Conservation (phyloP, 1,140 invertebrate genomes). For the Sesamia nonagrioides region DNA sequence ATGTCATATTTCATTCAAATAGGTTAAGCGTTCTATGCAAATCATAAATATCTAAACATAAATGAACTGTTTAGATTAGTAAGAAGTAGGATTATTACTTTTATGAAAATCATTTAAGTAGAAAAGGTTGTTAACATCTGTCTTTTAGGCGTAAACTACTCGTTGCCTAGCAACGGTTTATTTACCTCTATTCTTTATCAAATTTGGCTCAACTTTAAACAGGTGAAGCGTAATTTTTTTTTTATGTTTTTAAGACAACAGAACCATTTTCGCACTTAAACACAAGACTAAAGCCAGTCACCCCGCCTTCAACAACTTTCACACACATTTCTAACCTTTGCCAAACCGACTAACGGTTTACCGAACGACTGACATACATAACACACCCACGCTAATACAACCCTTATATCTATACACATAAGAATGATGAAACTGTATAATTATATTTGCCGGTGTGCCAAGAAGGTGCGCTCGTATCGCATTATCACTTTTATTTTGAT, state of each 20-base stretch:
- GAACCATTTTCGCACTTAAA: conserved; percentile 1
- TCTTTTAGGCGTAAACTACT: too few species aligned
- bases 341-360: conserved; percentile 52
- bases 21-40: too few species aligned
- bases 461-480: not conserved
- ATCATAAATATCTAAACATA: too few species aligned
- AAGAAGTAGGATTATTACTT: too few species aligned
- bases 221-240: too few species aligned
- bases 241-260: not conserved
- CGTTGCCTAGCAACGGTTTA: too few species aligned
- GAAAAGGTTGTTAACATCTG: too few species aligned
- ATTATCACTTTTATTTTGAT: conserved; percentile 5
- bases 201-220: too few species aligned
- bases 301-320: conserved; percentile 53
- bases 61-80: too few species aligned
- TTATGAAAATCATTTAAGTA: too few species aligned
- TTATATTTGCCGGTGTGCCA: not conserved
- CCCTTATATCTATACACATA: conserved; percentile 3
- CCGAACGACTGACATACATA: conserved; percentile 55
- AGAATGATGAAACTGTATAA: conserved; percentile 3
- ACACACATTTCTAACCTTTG: conserved; percentile 48
- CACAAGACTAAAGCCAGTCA: conserved; percentile 17
- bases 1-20: too few species aligned
- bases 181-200: too few species aligned
- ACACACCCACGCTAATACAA: conserved; percentile 29